Conservation (phyloP, 2,888 invertebrate genomes). For the Kryphioiulus occultus region DNA sequence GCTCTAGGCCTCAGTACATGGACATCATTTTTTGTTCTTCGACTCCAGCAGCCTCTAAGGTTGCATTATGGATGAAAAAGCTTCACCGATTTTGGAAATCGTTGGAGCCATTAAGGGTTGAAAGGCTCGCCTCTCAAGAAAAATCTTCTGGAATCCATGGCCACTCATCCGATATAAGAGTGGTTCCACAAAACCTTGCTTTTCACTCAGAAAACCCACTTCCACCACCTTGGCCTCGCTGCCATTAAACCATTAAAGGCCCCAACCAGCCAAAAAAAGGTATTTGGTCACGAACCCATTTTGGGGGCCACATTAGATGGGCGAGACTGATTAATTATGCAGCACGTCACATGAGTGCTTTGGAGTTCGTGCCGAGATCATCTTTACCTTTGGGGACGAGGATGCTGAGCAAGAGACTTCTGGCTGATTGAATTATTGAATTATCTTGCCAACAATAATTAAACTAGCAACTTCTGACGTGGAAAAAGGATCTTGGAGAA, state of each 20-base stretch:
- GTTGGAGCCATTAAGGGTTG: not conserved
- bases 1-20: not conserved
- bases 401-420: too few species aligned
- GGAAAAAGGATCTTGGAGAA: not conserved
- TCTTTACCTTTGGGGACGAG: not conserved
- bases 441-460: conserved; percentile 2
- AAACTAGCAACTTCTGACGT: not conserved
- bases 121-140: not conserved
- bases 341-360: not conserved
- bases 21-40: not conserved
- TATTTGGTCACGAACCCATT: not conserved
- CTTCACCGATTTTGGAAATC: not conserved
- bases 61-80: conserved; percentile 3
- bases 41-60: not conserved
- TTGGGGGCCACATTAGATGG: not conserved
- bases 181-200: not conserved
- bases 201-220: not conserved
- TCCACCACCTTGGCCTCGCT: too few species aligned
- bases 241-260: not conserved
- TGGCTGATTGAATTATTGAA: not conserved
- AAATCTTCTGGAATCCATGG: not conserved
- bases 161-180: not conserved
- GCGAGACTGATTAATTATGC: not conserved
- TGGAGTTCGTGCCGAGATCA: not conserved
- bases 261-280: not conserved